A percentile compares a stretch with the other conserved stretches of the same genome.
Evolutionary conservation across 2,113 vertebrate species (phyloP).

Genomic region (Poeciliopsis turrubarensis): DNA sequence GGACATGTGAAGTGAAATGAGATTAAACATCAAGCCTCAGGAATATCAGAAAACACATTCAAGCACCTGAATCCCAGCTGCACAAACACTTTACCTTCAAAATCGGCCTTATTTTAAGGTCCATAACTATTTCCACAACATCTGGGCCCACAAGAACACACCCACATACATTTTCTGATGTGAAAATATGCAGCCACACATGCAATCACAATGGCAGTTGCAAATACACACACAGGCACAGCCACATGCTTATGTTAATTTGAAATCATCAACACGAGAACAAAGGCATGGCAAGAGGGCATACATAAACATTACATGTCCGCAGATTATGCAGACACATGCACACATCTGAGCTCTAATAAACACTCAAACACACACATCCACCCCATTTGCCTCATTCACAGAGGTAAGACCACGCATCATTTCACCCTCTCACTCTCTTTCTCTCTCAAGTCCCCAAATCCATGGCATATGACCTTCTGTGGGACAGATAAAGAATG

Average conservation of each 20-base stretch:
- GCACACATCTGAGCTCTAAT: constrained; percentile 47
- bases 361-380: constrained; percentile 52
- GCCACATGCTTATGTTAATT: constrained; percentile 52
- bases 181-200: constrained; percentile 23
- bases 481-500: constrained; percentile 99
- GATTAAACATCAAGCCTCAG: background rate
- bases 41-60: background rate
- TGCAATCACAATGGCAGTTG: constrained; percentile 5
- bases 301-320: constrained; percentile 76
- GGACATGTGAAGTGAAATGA: background rate
- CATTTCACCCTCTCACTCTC: constrained; percentile 67
- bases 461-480: constrained; percentile 99
- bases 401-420: constrained; percentile 66
- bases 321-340: constrained; percentile 67
- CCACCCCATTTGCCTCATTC: constrained; percentile 53
- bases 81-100: background rate
- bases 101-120: background rate
- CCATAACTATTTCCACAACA: constrained; percentile 2
- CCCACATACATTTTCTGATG: constrained; percentile 6
- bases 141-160: background rate
- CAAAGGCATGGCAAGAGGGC: constrained; percentile 67
- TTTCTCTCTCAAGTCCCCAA: constrained; percentile 83
- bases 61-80: background rate
- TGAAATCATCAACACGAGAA: constrained; percentile 50
- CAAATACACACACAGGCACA: constrained; percentile 14